A percentile compares a stretch with the other conserved stretches of the same genome.
Evolutionary conservation across 1,140 invertebrate species (phyloP).

Genomic region (Proales similis): DNA sequence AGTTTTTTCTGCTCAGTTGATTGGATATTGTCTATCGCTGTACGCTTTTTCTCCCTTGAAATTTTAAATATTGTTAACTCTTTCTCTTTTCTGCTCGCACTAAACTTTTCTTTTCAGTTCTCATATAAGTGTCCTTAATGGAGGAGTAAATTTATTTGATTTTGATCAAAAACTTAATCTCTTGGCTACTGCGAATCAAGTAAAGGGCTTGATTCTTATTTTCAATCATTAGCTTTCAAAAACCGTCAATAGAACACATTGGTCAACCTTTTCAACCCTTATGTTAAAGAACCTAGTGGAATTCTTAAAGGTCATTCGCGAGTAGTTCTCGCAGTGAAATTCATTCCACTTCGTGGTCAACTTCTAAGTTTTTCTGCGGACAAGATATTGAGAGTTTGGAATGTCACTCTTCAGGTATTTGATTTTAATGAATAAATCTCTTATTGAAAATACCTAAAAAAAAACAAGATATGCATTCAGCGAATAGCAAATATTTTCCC

Average conservation of each 20-base stretch:
- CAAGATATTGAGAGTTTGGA: constrained; percentile 53
- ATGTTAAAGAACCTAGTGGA: constrained; percentile 28
- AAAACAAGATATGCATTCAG: constrained; percentile 3
- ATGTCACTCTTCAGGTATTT: constrained; percentile 53
- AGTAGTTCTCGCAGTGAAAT: constrained; percentile 49
- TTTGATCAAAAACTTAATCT: constrained; percentile 26
- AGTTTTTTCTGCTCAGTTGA: not conserved
- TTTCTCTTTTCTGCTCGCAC: not conserved
- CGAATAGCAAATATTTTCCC: constrained; percentile 48
- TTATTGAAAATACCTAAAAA: not conserved
- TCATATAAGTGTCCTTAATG: constrained; percentile 27
- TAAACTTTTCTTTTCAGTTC: constrained; percentile 8
- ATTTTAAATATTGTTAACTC: not conserved
- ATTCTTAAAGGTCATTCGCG: constrained; percentile 52
- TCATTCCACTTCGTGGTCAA: constrained; percentile 46
- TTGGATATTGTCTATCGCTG: constrained; percentile 1
- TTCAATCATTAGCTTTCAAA: no score
- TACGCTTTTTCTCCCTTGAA: constrained; percentile 10
- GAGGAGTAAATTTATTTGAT: constrained; percentile 30
- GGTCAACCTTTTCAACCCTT: constrained; percentile 31
- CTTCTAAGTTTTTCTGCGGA: constrained; percentile 53
- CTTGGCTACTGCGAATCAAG: constrained; percentile 34
- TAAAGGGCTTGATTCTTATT: no score
- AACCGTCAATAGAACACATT: no score
- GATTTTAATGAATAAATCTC: constrained; percentile 49